These are phyloP conservation scores for Psittacus erithacus DNA, from an alignment of 2,113 vertebrate species.

Conservation along the genomic window DNA sequence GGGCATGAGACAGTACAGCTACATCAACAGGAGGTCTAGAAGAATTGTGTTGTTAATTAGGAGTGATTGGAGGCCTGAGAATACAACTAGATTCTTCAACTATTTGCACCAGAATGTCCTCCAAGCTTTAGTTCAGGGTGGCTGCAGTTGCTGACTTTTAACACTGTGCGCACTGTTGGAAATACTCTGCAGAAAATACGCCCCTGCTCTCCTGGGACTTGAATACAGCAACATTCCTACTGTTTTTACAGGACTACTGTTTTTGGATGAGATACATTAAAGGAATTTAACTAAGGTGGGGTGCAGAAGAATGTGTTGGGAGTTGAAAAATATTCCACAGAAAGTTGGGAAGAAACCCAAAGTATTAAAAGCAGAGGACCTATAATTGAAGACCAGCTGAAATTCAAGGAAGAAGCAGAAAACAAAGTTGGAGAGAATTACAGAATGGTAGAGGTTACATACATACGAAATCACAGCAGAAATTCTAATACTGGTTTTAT, in stretches of 20 bases:
- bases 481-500: not conserved
- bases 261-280: not conserved
- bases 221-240: not conserved
- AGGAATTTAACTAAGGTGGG: not conserved
- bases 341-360: not conserved
- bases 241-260: not conserved
- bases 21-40: not conserved
- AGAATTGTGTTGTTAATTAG: not conserved
- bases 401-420: not conserved
- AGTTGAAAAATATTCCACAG: not conserved
- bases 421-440: not conserved
- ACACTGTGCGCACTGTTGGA: not conserved
- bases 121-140: not conserved
- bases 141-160: not conserved
- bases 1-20: not conserved
- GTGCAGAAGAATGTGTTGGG: not conserved
- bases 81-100: not conserved
- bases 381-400: not conserved
- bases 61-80: not conserved
- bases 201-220: not conserved
- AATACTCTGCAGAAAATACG: not conserved
- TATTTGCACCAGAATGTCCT: not conserved
- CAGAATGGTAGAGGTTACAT: not conserved
- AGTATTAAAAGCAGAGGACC: not conserved
- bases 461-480: not conserved